phyloP scores from a whole-genome alignment of 2,797 vertebrate genomes.

The Sciurus vulgaris region DNA sequence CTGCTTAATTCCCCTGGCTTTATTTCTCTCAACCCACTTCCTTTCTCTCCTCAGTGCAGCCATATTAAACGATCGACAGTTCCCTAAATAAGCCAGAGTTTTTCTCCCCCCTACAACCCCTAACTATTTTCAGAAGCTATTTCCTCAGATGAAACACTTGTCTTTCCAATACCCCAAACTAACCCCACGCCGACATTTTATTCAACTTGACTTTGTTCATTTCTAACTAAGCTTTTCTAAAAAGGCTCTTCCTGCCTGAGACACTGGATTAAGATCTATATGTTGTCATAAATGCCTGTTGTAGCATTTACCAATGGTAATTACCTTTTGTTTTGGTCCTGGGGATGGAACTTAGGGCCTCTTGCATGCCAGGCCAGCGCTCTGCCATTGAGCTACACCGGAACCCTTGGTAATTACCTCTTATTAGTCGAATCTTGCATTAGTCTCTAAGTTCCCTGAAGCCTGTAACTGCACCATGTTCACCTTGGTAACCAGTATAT shows the following conservation, averaged over 20 bases:
- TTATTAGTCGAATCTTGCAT: background rate
- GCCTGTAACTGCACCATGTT: background rate
- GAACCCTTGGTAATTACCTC: background rate
- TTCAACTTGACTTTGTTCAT: background rate
- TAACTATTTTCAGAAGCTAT: conserved; percentile 10
- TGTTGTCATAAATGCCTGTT: background rate
- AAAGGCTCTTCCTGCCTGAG: background rate
- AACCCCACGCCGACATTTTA: background rate
- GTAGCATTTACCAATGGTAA: background rate
- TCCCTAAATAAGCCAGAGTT: background rate
- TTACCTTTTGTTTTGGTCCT: background rate
- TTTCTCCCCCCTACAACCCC: background rate
- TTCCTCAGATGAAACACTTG: conserved; percentile 22
- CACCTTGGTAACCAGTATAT: background rate
- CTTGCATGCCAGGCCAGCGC: background rate
- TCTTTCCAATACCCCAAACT: background rate
- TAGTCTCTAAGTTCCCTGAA: background rate
- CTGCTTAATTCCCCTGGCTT: background rate
- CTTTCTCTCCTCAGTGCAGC: conserved; percentile 31
- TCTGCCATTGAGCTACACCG: background rate
- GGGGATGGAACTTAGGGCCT: background rate
- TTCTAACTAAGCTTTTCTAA: background rate
- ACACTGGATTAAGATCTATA: background rate
- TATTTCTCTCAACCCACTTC: background rate
- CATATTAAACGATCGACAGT: background rate